phyloP scores from a whole-genome alignment of 2,113 vertebrate genomes.

The Camelus dromedarius region DNA sequence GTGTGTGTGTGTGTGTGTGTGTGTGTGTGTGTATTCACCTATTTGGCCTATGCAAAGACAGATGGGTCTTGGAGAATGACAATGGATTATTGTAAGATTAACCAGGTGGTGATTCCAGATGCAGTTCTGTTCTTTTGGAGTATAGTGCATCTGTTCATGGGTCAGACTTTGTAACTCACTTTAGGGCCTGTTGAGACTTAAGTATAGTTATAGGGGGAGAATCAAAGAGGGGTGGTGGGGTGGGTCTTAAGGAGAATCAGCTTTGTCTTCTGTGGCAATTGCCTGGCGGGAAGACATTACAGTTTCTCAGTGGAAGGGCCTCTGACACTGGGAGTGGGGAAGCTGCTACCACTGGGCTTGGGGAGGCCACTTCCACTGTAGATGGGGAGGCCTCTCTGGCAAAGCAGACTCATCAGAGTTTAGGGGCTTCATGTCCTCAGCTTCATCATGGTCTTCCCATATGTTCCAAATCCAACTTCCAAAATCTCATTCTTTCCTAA shows the following conservation, averaged over 20 bases:
- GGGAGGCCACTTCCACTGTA: neutral
- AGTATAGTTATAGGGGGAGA: neutral
- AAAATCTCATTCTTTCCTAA: neutral
- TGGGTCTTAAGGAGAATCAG: neutral
- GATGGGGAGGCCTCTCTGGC: neutral
- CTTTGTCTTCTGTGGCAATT: neutral
- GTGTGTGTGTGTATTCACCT: neutral
- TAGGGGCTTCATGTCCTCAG: neutral
- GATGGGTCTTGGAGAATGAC: neutral
- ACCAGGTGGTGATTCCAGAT: neutral
- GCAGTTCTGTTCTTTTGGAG: neutral
- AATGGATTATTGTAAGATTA: neutral
- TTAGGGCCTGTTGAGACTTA: neutral
- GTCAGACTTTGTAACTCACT: neutral
- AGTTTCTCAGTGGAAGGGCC: neutral
- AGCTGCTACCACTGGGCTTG: neutral
- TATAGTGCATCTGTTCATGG: neutral
- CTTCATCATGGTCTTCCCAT: neutral
- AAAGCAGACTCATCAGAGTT: slow-evolving; percentile 1
- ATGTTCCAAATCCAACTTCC: neutral
- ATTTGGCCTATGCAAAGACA: neutral
- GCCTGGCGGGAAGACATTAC: neutral
- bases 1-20: neutral
- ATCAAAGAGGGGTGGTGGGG: neutral
- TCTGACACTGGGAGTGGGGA: neutral